phyloP scores from a whole-genome alignment of 2,113 vertebrate genomes.

The Pristiophorus japonicus region DNA sequence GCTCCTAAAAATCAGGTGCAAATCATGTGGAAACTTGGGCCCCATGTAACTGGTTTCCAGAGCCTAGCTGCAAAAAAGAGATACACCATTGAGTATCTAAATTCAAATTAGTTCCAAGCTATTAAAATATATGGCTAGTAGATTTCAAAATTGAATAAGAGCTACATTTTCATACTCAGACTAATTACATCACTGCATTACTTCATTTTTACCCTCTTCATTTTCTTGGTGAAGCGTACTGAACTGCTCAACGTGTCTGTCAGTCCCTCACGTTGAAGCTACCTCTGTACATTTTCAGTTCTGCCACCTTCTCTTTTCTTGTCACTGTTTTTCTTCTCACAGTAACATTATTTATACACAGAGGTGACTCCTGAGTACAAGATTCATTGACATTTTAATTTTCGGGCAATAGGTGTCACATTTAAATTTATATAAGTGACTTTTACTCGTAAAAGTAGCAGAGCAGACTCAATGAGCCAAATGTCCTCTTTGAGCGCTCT shows the following conservation, averaged over 20 bases:
- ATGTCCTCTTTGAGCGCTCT: not conserved
- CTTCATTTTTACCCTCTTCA: not conserved
- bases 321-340: not conserved
- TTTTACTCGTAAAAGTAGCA: not conserved
- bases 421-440: not conserved
- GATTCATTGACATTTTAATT: not conserved
- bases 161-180: no score
- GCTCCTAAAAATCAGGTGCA: no score
- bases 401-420: not conserved
- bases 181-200: no score
- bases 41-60: no score
- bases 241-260: not conserved
- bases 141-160: no score
- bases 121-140: no score
- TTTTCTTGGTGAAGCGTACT: not conserved
- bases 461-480: not conserved
- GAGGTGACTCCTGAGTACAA: not conserved
- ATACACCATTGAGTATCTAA: no score
- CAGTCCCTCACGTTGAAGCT: not conserved
- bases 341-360: not conserved
- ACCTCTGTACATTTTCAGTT: not conserved
- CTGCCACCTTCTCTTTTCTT: not conserved
- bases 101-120: no score
- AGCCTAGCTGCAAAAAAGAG: no score
- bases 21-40: no score